A percentile compares a stretch with the other conserved stretches of the same genome.
Conservation (phyloP, 2,797 vertebrate species). For the Cirrhinus molitorella region DNA sequence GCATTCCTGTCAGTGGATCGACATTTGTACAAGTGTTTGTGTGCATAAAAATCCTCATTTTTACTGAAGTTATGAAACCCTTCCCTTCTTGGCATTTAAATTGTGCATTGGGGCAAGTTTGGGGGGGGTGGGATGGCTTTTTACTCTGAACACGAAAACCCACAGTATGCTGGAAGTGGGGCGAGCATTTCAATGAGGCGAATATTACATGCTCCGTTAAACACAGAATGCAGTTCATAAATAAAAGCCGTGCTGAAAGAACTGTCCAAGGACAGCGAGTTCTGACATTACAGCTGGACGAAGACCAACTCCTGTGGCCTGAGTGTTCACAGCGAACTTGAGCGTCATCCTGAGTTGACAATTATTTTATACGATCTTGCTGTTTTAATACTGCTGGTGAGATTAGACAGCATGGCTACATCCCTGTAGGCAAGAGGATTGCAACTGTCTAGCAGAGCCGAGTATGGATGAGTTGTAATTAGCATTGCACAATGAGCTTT, state of each 20-base stretch:
- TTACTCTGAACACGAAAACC: conserved; percentile 68
- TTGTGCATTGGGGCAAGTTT: conserved; percentile 66
- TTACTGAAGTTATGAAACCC: conserved; percentile 67
- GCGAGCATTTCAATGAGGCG: conserved; percentile 57
- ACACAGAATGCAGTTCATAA: conserved; percentile 50
- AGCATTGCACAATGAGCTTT: conserved; percentile 17
- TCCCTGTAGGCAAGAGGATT: conserved; percentile 35
- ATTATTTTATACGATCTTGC: background rate
- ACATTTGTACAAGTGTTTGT: background rate
- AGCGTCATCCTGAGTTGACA: background rate
- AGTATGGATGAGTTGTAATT: conserved; percentile 26
- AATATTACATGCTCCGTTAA: conserved; percentile 56
- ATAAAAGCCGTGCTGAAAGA: conserved; percentile 48
- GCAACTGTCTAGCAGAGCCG: conserved; percentile 17
- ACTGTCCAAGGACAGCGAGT: conserved; percentile 46
- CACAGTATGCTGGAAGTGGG: conserved; percentile 66
- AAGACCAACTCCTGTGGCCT: conserved; percentile 30
- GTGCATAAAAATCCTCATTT: background rate
- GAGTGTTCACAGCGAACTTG: conserved; percentile 2
- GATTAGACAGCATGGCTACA: conserved; percentile 12
- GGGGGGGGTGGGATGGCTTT: conserved; percentile 60
- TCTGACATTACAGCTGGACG: conserved; percentile 34
- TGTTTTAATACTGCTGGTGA: conserved; percentile 27
- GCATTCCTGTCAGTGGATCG: background rate
- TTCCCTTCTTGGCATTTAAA: conserved; percentile 64